Percentiles rank a stretch among this genome's conserved stretches.
These are phyloP conservation scores for Nylanderia fulva DNA, from an alignment of 1,140 invertebrate species.

Conservation along the genomic window DNA sequence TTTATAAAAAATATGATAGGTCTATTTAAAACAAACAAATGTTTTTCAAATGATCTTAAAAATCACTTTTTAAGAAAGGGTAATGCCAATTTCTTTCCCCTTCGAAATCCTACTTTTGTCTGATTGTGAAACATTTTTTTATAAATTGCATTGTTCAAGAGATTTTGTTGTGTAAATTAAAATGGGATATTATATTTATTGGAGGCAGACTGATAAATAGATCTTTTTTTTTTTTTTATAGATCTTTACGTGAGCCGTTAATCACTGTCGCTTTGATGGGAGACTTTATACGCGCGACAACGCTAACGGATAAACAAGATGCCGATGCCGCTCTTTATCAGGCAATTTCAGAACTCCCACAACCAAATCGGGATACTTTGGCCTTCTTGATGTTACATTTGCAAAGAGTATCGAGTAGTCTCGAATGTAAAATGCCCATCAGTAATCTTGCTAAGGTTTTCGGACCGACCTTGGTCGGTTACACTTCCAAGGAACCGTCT, in stretches of 20 bases:
- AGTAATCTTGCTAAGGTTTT: conserved; percentile 93
- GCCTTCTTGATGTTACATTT: conserved; percentile 95
- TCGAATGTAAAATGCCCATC: conserved; percentile 92
- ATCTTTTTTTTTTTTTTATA: conserved; percentile 17
- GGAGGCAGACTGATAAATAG: neutral
- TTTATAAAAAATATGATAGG: no score
- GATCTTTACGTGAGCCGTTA: conserved; percentile 92
- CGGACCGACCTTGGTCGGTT: conserved; percentile 94
- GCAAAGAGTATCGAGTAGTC: conserved; percentile 90
- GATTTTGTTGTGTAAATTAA: no score
- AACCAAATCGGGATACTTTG: conserved; percentile 94
- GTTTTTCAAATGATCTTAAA: no score
- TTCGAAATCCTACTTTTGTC: no score
- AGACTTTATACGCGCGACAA: conserved; percentile 92
- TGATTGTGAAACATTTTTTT: no score
- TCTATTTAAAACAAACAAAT: no score
- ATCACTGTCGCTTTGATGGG: conserved; percentile 91
- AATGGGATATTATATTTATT: no score
- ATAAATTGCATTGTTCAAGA: no score
- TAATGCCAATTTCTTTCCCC: no score
- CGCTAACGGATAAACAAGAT: conserved; percentile 86
- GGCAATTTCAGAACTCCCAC: conserved; percentile 91
- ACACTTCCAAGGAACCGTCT: conserved; percentile 89
- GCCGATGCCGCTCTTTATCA: conserved; percentile 88
- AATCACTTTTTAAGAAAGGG: no score